phyloP scores from a whole-genome alignment of 2,888 invertebrate species.

The Epirrhoe tristata region DNA sequence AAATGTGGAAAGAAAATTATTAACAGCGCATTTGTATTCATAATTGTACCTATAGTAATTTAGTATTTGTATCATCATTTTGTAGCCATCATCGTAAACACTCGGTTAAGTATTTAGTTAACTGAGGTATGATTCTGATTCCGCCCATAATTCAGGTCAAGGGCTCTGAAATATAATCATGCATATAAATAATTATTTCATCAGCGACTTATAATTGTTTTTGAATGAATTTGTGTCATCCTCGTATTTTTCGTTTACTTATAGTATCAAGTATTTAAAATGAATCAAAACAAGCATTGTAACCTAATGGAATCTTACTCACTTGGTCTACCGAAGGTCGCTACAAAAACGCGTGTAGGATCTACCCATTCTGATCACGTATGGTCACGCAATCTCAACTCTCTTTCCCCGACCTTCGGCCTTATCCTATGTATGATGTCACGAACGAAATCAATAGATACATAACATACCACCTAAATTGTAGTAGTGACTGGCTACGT shows the following conservation, averaged over 20 bases:
- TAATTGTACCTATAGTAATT: neutral
- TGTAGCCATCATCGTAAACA: neutral
- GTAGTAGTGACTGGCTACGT: neutral
- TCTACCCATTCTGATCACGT: slow-evolving; percentile 36
- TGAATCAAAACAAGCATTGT: slow-evolving; percentile 13
- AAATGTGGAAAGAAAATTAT: slow-evolving; percentile 10
- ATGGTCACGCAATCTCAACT: slow-evolving; percentile 40
- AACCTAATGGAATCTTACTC: slow-evolving; percentile 14
- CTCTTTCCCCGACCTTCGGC: slow-evolving; percentile 42
- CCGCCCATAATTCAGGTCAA: slow-evolving; percentile 4
- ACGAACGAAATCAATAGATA: slow-evolving; percentile 8
- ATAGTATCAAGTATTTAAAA: slow-evolving; percentile 14
- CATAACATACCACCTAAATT: neutral
- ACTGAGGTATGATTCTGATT: neutral
- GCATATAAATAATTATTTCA: slow-evolving; percentile 5
- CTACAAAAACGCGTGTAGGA: slow-evolving; percentile 18
- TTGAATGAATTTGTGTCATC: slow-evolving; percentile 11
- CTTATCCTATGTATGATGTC: slow-evolving; percentile 40
- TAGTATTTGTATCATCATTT: neutral
- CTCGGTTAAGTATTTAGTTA: neutral
- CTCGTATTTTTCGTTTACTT: slow-evolving; percentile 1
- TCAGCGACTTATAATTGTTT: slow-evolving; percentile 15
- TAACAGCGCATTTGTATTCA: neutral
- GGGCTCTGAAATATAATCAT: neutral
- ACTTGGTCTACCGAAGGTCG: slow-evolving; percentile 24